These are phyloP conservation scores for Lycodopsis pacificus DNA, from an alignment of 2,797 vertebrate genomes.

Conservation along the genomic window DNA sequence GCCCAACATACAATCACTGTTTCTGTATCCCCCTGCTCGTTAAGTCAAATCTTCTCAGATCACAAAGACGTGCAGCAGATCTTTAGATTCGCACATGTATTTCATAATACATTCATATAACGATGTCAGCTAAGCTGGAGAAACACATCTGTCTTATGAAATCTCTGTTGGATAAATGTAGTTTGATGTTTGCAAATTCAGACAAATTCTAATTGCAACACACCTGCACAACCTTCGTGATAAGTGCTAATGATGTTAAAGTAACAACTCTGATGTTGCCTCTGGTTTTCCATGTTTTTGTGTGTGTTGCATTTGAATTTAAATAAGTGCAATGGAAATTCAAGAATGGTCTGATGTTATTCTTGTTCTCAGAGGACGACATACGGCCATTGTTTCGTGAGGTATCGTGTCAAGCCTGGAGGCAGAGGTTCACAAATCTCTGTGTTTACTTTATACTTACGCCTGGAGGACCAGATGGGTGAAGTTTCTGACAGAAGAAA, in stretches of 20 bases:
- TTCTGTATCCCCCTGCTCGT: slow-evolving; percentile 68
- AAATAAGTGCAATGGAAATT: background rate
- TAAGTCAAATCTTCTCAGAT: slow-evolving; percentile 59
- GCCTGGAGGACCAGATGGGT: slow-evolving; percentile 20
- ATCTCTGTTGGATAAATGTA: slow-evolving; percentile 28
- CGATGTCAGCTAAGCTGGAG: slow-evolving; percentile 34
- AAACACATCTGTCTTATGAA: slow-evolving; percentile 56
- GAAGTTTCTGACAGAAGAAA: slow-evolving; percentile 18
- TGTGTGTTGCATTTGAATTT: background rate
- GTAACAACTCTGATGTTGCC: slow-evolving; percentile 5
- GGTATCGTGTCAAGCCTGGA: slow-evolving; percentile 23
- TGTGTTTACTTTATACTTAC: slow-evolving; percentile 38
- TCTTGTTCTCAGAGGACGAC: slow-evolving; percentile 12
- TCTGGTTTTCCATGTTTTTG: background rate
- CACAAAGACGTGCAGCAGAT: slow-evolving; percentile 50
- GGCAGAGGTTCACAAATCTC: slow-evolving; percentile 24
- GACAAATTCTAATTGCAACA: slow-evolving; percentile 1
- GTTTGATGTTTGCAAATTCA: slow-evolving; percentile 22
- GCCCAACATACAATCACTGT: slow-evolving; percentile 70
- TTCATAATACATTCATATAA: slow-evolving; percentile 39
- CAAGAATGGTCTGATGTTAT: slow-evolving; percentile 12
- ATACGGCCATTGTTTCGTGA: background rate
- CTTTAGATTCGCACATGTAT: slow-evolving; percentile 47
- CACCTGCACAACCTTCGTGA: slow-evolving; percentile 5
- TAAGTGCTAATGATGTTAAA: slow-evolving; percentile 3